phyloP scores from a whole-genome alignment of 2,797 vertebrate species.

The Eupleurogrammus muticus region DNA sequence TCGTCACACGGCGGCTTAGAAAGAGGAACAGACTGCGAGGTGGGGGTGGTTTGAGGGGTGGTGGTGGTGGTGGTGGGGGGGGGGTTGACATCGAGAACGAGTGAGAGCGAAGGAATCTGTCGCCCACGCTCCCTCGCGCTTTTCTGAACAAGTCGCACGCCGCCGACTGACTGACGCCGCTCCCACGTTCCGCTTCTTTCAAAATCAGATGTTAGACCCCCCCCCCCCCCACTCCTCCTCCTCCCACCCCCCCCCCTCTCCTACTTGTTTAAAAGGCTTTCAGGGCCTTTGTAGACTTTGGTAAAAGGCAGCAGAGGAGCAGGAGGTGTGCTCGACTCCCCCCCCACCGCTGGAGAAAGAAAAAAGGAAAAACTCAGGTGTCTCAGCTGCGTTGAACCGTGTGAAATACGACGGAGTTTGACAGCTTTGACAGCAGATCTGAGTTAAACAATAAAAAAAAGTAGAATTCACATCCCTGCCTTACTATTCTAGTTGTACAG shows the following conservation, averaged over 20 bases:
- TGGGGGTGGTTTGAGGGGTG: no score
- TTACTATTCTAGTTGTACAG: constrained; percentile 23
- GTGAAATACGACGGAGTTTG: constrained; percentile 55
- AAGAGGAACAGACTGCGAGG: constrained; percentile 64
- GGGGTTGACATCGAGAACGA: constrained; percentile 66
- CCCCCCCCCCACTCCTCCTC: constrained; percentile 50
- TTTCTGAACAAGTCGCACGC: constrained; percentile 65
- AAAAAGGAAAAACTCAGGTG: constrained; percentile 51
- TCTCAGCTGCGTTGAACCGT: constrained; percentile 50
- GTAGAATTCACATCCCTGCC: constrained; percentile 20
- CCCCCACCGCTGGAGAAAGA: constrained; percentile 61
- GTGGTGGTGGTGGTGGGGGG: no score
- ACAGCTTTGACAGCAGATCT: constrained; percentile 22
- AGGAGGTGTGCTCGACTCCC: constrained; percentile 67
- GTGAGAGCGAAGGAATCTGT: constrained; percentile 68
- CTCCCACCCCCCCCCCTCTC: constrained; percentile 59
- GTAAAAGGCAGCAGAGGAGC: constrained; percentile 69
- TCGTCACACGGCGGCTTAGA: constrained; percentile 65
- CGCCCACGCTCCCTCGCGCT: constrained; percentile 75
- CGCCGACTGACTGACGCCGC: constrained; percentile 63
- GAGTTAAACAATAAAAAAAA: constrained; percentile 43
- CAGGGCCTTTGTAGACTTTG: constrained; percentile 81
- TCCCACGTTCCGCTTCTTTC: constrained; percentile 68
- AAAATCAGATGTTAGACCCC: constrained; percentile 51
- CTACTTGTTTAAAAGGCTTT: constrained; percentile 80